Conservation (phyloP, 2,797 vertebrate species). For the Phoebastria nigripes region DNA sequence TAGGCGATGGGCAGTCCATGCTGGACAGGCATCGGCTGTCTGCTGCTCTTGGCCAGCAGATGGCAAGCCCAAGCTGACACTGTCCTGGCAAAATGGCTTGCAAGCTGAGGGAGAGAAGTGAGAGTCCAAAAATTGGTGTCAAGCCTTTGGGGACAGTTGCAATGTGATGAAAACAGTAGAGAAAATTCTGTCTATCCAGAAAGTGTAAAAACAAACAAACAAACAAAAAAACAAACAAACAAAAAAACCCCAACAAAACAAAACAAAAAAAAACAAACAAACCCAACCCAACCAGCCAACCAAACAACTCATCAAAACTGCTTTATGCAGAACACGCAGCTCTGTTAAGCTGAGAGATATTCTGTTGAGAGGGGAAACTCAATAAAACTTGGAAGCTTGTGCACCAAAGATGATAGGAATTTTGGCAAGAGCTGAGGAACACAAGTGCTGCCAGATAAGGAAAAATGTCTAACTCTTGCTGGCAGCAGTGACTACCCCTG, state of each 20-base stretch:
- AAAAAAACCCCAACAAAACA: background rate
- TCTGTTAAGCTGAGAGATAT: background rate
- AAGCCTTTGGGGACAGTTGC: background rate
- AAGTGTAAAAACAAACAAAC: background rate
- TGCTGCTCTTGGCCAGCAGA: background rate
- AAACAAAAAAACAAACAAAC: background rate
- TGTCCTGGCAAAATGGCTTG: background rate
- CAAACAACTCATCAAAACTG: background rate
- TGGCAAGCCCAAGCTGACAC: background rate
- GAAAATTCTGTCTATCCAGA: background rate
- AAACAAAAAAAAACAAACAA: background rate
- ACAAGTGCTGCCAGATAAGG: background rate
- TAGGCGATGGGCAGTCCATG: fast-evolving
- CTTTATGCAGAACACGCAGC: background rate
- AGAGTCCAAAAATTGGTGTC: background rate
- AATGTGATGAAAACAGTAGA: background rate
- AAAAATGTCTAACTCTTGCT: fast-evolving
- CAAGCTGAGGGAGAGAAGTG: background rate
- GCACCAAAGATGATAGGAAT: fast-evolving
- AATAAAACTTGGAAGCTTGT: background rate
- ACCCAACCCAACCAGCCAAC: background rate
- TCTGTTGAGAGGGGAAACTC: background rate
- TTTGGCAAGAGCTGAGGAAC: background rate
- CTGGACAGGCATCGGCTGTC: background rate
- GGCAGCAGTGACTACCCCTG: background rate